These are phyloP conservation scores for Gari tellinella DNA, from an alignment of 2,888 invertebrate genomes.

Conservation along the genomic window DNA sequence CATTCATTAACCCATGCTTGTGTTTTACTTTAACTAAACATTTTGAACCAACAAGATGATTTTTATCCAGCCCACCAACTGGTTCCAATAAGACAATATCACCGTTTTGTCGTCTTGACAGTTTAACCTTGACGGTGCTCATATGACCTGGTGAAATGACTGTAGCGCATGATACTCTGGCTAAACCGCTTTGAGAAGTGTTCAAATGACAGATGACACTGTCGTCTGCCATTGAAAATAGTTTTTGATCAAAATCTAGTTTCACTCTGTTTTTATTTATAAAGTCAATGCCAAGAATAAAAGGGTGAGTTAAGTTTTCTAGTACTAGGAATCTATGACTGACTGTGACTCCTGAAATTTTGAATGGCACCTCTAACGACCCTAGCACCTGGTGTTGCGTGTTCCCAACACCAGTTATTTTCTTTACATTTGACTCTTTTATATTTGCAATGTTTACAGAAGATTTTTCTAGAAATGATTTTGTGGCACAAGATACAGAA, in stretches of 20 bases:
- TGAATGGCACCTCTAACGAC: neutral
- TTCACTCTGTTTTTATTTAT: neutral
- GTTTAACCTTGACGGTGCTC: neutral
- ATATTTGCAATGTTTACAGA: neutral
- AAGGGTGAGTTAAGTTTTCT: neutral
- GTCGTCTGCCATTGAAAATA: neutral
- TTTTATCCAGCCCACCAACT: neutral
- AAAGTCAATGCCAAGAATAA: constrained; percentile 6
- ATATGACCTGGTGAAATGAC: neutral
- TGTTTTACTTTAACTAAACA: constrained; percentile 15
- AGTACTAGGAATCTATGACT: neutral
- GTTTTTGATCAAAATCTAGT: neutral
- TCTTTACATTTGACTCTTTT: no score
- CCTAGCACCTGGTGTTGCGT: constrained; percentile 5
- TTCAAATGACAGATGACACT: neutral
- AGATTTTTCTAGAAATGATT: neutral
- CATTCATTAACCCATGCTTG: constrained; percentile 2
- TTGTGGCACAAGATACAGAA: neutral
- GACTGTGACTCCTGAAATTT: neutral
- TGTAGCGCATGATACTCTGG: neutral
- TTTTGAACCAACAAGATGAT: constrained; percentile 10
- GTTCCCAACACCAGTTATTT: constrained; percentile 7
- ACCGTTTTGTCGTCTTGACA: constrained; percentile 4
- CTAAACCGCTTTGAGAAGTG: neutral
- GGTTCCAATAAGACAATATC: constrained; percentile 24